Evolutionary conservation across 1,140 invertebrate genomes (phyloP), one percentile per base, ranked within the genome.

Genomic region (Telenomus remus): DNA sequence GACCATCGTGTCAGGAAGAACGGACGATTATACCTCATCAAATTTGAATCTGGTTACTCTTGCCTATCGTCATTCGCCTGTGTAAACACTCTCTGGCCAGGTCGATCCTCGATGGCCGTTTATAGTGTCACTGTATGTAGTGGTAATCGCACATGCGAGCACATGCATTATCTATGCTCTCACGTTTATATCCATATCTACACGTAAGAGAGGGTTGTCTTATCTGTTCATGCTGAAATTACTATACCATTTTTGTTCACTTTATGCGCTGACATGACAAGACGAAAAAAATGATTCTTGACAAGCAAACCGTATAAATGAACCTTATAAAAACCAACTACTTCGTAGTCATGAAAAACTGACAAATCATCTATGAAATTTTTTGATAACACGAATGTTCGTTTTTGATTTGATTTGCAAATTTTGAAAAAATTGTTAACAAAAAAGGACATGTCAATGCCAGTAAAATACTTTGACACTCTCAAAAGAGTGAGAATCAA

Each of bases 111-210:
- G 53, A 13, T 46, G 53, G 49, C 34, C 61, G 55, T 65, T 73
- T 68, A 66, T 66, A 61, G 56, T 66, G 71, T 46, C 56, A 43
- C 33, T 56, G 56, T 66, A 68, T 19, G 42, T 74, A 73, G 37
- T 39, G n/a, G 66, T 74, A 74, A 63, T 74, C 71, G 56, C 27
- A 68, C 71, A 68, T 66, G 71, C 56, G 55, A 74, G 63, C 63
- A 44, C 50, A 68, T 66, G 63, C 57, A 66, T 74, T 74, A 74
- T 74, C 71, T 74, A 74, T 61, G 56, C 63, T 33, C 37, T 54
- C 46, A 51, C 37, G 49, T 60, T 74, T 56, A 56, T 56, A 54
- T 63, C 51, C 63, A 46, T 56, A 65, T 55, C 43, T 44, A 9
- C 43, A 59, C 44, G 60, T 47, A 16, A 27, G 19, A 54, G 44